These are phyloP conservation scores for Strigamia maritima DNA, from an alignment of 2,888 invertebrate genomes.

Conservation along the genomic window DNA sequence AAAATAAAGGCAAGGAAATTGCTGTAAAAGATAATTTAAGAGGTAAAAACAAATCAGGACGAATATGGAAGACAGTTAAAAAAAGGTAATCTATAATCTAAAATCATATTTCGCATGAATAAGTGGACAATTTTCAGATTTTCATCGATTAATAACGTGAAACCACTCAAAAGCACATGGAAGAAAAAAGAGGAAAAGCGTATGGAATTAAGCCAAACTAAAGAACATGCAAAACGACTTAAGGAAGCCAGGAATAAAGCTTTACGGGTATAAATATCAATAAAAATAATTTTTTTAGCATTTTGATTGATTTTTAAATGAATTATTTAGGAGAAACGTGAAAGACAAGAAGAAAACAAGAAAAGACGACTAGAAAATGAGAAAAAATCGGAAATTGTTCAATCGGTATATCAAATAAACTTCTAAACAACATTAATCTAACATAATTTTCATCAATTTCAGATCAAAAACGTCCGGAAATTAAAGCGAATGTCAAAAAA, in stretches of 20 bases:
- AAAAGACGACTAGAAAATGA: slow-evolving; percentile 1
- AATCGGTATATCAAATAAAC: neutral
- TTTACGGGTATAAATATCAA: neutral
- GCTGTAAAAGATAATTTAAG: neutral
- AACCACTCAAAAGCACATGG: neutral
- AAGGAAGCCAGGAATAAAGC: neutral
- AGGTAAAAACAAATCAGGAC: neutral
- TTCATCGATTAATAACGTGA: neutral
- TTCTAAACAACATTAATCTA: neutral
- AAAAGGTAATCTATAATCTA: neutral
- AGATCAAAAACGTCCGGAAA: neutral
- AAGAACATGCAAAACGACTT: neutral
- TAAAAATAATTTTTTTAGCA: neutral
- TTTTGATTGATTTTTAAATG: neutral
- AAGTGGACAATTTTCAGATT: neutral
- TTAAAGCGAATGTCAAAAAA: neutral
- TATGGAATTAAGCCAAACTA: neutral
- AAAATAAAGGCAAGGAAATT: neutral
- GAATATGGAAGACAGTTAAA: neutral
- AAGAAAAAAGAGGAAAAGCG: neutral
- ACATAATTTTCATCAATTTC: neutral
- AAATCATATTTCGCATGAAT: neutral
- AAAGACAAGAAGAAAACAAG: slow-evolving; percentile 9
- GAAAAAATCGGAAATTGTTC: slow-evolving; percentile 18
- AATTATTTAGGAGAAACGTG: neutral